Base-by-base conservation (phyloP, 2,113 vertebrate species). In the Pseudopipra pipra region DNA sequence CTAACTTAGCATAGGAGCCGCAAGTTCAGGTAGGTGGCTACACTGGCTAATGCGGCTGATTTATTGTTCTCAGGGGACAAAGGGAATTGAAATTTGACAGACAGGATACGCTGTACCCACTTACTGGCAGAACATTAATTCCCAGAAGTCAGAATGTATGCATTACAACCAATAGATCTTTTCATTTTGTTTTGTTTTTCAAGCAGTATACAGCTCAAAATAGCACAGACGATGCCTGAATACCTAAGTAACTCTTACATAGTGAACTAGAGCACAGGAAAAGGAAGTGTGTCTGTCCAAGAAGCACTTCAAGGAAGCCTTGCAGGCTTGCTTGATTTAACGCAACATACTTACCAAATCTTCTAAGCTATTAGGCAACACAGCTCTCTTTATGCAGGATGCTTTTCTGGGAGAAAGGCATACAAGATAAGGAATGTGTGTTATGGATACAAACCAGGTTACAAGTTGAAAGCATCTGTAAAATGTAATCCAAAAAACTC, bases 51-150 rank as follows among this genome's bases (percentile, higher is more conserved):
- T 63, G 67, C 77, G 41, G 41, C 66, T 95, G 91, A 95, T 96
- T 95, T 96, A 96, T 96, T 96, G 75, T 71, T 90, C 93, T 94
- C 78, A 46, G 41, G 87, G 82, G 93, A 92, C 82, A 93, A 83
- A 84, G 59, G 31, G 90, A 95, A 96, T 87, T 96, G 95, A 89
- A 96, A 93, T 94, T 94, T 96, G 90, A 95, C 83, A 93, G 92
- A 93, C 93, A 85, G 88, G 61, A 84, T 96, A 81, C 0, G 0
- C 30, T 61, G 41, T 90, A 87, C 75, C 83, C 77, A 96, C 73
- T 96, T 96, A 97, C 82, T 92, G 73, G 75, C 59, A 93, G 85
- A 91, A 71, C 92, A 90, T 92, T 95, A 84, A 95, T 92, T 96
- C 92, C 56, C 83, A 95, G 76, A 93, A 88, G 90, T 93, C 92